These are phyloP conservation scores for Tineola bisselliella DNA, from an alignment of 2,888 invertebrate genomes.

Conservation along the genomic window DNA sequence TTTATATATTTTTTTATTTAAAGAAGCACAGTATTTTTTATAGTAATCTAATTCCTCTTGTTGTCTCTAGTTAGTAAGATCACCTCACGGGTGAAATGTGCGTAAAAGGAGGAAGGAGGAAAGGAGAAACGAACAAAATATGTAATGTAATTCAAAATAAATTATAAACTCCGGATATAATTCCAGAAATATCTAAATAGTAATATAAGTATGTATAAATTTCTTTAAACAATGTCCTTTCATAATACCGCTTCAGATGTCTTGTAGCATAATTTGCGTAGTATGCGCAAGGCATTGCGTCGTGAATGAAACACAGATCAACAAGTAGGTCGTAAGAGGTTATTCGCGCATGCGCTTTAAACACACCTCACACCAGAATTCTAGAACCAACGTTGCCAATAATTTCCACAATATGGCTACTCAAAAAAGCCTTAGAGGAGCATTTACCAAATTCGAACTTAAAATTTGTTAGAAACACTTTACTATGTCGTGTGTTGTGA, in stretches of 20 bases:
- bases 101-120: too few relatives aligned
- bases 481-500: neutral
- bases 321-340: conserved; percentile 46
- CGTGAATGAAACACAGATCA: conserved; percentile 57
- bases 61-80: too few relatives aligned
- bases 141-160: too few relatives aligned
- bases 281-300: conserved; percentile 45
- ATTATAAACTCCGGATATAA: too few relatives aligned
- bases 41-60: too few relatives aligned
- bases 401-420: conserved; percentile 5
- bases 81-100: too few relatives aligned
- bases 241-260: neutral
- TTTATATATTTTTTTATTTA: too few relatives aligned
- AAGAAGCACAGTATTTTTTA: too few relatives aligned
- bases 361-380: neutral
- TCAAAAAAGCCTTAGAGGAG: neutral
- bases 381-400: neutral
- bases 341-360: conserved; percentile 36
- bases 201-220: neutral
- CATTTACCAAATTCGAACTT: neutral
- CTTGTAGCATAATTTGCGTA: conserved; percentile 29
- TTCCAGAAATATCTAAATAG: neutral
- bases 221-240: neutral
- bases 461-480: too few relatives aligned
- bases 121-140: too few relatives aligned